Conservation (phyloP, 1,140 invertebrate genomes). For the Tribolium castaneum region DNA sequence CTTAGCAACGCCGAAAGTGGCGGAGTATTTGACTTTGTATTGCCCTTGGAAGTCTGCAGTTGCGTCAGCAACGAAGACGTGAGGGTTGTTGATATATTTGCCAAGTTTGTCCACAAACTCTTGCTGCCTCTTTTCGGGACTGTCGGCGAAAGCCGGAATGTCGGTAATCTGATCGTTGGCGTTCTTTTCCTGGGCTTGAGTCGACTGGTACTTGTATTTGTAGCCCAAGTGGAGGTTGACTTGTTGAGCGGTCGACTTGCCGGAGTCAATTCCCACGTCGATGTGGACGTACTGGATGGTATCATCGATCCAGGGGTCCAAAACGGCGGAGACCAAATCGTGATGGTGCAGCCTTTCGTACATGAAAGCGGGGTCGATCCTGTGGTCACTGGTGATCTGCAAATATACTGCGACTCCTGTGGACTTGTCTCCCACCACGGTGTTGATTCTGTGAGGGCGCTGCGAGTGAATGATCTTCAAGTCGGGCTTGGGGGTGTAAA, state of each 20-base stretch:
- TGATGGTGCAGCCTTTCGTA: not conserved
- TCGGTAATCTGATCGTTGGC: not conserved
- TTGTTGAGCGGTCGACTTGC: not conserved
- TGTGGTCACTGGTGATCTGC: not conserved
- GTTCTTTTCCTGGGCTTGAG: not conserved
- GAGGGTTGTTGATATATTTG: conserved; percentile 66
- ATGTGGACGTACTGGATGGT: not conserved
- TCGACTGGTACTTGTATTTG: not conserved
- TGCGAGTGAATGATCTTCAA: not conserved
- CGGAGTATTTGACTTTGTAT: conserved; percentile 63
- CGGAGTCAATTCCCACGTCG: not conserved
- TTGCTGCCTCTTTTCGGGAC: conserved; percentile 61
- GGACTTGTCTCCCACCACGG: conserved; percentile 45
- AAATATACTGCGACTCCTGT: conserved; percentile 51
- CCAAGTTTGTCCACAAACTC: conserved; percentile 66
- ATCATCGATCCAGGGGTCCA: not conserved
- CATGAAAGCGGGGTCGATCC: not conserved
- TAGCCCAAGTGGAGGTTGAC: not conserved
- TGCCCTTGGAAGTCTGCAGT: conserved; percentile 66
- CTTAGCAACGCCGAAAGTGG: conserved; percentile 66
- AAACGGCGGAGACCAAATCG: not conserved
- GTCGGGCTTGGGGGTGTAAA: conserved; percentile 65
- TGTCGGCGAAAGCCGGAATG: conserved; percentile 33
- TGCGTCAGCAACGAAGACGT: conserved; percentile 66
- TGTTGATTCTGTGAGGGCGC: not conserved